These are phyloP conservation scores for Oreotrochilus melanogaster DNA, from an alignment of 2,113 vertebrate genomes.

Conservation along the genomic window DNA sequence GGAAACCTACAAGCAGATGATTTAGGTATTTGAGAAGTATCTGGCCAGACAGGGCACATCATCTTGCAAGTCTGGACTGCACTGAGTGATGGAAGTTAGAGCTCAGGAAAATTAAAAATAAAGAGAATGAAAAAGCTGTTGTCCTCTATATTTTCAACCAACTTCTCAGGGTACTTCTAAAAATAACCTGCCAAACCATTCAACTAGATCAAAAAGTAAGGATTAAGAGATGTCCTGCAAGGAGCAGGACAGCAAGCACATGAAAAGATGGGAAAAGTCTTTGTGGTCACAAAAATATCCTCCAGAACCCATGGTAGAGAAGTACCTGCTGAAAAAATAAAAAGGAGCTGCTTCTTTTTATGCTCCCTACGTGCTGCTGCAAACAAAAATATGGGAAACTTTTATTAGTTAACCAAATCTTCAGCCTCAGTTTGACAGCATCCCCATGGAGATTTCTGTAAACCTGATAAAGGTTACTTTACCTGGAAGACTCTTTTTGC, in stretches of 20 bases:
- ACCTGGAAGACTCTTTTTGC: neutral
- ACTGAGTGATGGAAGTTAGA: neutral
- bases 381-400: neutral
- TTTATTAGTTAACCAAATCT: neutral
- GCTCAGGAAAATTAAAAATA: neutral
- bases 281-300: neutral
- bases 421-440: neutral
- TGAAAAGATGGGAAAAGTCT: neutral
- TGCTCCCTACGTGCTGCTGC: neutral
- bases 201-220: neutral
- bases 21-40: neutral
- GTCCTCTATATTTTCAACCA: neutral
- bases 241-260: neutral
- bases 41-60: neutral
- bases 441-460: neutral
- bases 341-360: neutral
- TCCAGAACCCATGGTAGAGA: neutral
- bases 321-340: neutral
- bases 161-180: neutral
- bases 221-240: neutral
- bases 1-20: neutral
- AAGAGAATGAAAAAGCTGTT: neutral
- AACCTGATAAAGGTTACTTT: neutral
- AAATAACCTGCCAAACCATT: rapidly evolving
- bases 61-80: neutral